Evolutionary conservation across 2,888 invertebrate genomes (phyloP), one percentile per base, ranked within the genome.

Genomic region (Ditylenchus weischeri): DNA sequence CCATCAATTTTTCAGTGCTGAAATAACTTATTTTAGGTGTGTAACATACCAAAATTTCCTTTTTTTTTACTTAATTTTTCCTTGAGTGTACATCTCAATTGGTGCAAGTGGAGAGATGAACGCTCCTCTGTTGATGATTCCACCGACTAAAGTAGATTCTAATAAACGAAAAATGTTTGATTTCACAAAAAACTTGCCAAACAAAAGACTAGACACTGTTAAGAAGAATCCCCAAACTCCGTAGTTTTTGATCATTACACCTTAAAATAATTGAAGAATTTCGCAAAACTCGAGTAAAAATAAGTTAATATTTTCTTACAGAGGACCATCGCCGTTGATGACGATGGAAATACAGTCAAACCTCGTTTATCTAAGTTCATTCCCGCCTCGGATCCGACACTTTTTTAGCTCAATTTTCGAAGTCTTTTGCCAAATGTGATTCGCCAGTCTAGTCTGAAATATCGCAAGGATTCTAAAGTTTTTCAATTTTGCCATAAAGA

Each of bases 141-240:
- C 70, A 2, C 72, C 76, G 23, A 72, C 72, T 43, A 43, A 43
- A 43, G 8, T 43, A 43, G 13, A 43, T 43, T 43, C 8, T 5
- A 5, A 5, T 29, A 5, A 29, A 29, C 43, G 13, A 43, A 43
- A 43, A 43, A 15, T 43, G 3, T 8, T 43, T 8, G 8, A 13
- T 15, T 43, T 43, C 8, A 15, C 43, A 13, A 43, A 43, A 6
- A 15, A 43, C 43, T 15, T 43, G 15, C 43, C 43, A 49, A 75
- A 58, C n/a, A 78, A 70, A 1, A 81, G 70, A 21, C 69, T 59
- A 8, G 71, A 68, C 23, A 79, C 79, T 23, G 73, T 69, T 35
- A 78, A 43, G 72, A 79, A 79, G 51, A 80, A 78, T 0, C 77
- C 79, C 29, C 64, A 51, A 48, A 76, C 63, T 0, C 81, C 81